Evolutionary conservation across 2,888 invertebrate species (phyloP), one percentile per base, ranked within the genome.

Genomic region (Sarcophaga caerulescens): DNA sequence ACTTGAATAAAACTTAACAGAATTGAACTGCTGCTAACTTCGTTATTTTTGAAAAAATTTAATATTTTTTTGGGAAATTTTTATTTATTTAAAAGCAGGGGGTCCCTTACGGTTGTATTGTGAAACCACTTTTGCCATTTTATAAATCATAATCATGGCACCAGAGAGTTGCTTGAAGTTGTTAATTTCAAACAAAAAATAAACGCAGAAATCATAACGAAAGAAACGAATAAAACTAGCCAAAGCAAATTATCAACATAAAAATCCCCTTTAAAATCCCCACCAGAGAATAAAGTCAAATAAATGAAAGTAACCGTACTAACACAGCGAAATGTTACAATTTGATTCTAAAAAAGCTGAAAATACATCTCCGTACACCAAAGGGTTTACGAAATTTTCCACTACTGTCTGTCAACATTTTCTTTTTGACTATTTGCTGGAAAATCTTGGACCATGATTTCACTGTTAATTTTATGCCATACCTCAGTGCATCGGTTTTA

Each of bases 101-200:
- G 8, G 25, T 1, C 35, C 35, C 35, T 35, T 35, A 35, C 35
- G 6, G 35, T 35, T 35, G 0, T 35, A 8, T 35, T 10, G 14
- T 4, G 17, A 52, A 52, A 87, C 62, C 84, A 84, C 76, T 83
- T 83, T 85, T 80, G 82, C 62, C 76, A 77, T 77, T 85, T 85
- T 35, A 76, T 83, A 70, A 85, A 77, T 83, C 76, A 83, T 83
- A 82, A 85, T 79, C 79, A 78, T 62, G 75, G 44, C 85, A 66
- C 82, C 44, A 78, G 82, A 59, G 82, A 80, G 25, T 25, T 71
- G 73, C 44, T 69, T 59, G 14, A 68, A 73, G 52, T 73, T 21
- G 17, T 52, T 44, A 73, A 19, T 52, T 73, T 78, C 57, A 35
- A 21, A 52, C 8, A 57, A 66, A 65, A 17, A 47, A 47, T 47